phyloP scores from a whole-genome alignment of 1,140 invertebrate species.

The Augochlora pura region DNA sequence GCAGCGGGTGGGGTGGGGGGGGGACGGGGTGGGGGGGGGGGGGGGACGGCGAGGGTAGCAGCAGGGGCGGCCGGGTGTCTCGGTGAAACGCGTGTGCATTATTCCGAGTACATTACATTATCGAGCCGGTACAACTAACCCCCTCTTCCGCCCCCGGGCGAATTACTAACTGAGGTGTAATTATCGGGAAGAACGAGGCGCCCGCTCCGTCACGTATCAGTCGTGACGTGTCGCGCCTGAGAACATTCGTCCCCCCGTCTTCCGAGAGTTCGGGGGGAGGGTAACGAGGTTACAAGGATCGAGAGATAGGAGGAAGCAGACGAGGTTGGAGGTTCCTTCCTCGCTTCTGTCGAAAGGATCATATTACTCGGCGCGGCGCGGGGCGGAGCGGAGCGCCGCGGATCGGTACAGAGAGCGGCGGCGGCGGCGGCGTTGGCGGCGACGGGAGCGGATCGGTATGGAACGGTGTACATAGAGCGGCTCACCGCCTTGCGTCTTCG shows the following conservation, averaged over 20 bases:
- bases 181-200: slow-evolving; percentile 70
- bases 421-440: too few species aligned
- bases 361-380: slow-evolving; percentile 38
- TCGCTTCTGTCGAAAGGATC: slow-evolving; percentile 57
- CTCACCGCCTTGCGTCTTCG: background rate
- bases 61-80: slow-evolving; percentile 14
- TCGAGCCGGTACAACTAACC: slow-evolving; percentile 46
- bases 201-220: slow-evolving; percentile 65
- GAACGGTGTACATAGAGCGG: too few species aligned
- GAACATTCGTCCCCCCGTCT: slow-evolving; percentile 67
- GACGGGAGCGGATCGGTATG: too few species aligned
- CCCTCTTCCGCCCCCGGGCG: slow-evolving; percentile 30
- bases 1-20: background rate
- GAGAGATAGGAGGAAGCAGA: slow-evolving; percentile 44
- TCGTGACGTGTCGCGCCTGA: slow-evolving; percentile 62
- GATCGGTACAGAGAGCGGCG: too few species aligned
- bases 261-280: slow-evolving; percentile 44
- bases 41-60: background rate
- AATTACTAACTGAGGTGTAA: slow-evolving; percentile 73
- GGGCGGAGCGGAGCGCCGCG: too few species aligned
- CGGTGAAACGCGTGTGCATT: slow-evolving; percentile 54
- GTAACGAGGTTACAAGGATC: slow-evolving; percentile 71
- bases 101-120: slow-evolving; percentile 49
- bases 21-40: background rate
- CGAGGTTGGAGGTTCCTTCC: slow-evolving; percentile 42